Base-by-base conservation (phyloP, 2,797 vertebrate species). In the Hephaestus fuliginosus region DNA sequence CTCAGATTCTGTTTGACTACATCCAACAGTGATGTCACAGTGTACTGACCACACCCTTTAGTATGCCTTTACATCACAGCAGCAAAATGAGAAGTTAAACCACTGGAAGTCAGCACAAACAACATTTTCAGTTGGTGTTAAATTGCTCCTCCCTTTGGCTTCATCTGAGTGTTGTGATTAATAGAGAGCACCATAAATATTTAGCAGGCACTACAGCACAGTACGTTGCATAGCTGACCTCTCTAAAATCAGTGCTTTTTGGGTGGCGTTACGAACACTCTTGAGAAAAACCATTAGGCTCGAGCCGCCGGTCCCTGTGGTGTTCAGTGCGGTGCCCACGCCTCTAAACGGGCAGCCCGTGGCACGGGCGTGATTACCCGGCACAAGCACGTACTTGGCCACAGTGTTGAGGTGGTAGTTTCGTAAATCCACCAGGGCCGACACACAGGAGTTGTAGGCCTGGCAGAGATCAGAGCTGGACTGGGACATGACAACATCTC, bases 271-370 rank as follows among this genome's bases (percentile, higher is more conserved):
- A 33, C 96, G 94, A 86, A 96, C 83, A 2, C 88, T 94, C 82
- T 97, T 97, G 5, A 98, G 93, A 79, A 98, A 97, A 30, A 43
- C 83, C 88, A 97, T 85, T 9, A 94, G 73, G 8, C 57, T 81
- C 0, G 96, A 95, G 0, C 97, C 97, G 0, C 96, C 95, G 0
- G 97, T 96, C 2, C 97, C 97, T 20, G 76, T 93, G 25, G 63
- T 61, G 72, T 95, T 94, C 49, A 95, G 81, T 0, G 84, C 88
- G 0, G 78, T 53, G 0, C 0, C 83, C 72, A 4, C 30, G 2
- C 86, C 10, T 58, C 85, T 76, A 55, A 91, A 18, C 0, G 91
- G 91, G 63, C 92, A 92, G n/a, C 83, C 73, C 28, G 49, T 13
- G 49, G 71, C 18, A 0, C 20, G 41, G 20, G 22, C 64, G 0